Evolutionary conservation across 2,797 vertebrate species (phyloP), one percentile per base, ranked within the genome.

Genomic region (Rhabdomys pumilio): DNA sequence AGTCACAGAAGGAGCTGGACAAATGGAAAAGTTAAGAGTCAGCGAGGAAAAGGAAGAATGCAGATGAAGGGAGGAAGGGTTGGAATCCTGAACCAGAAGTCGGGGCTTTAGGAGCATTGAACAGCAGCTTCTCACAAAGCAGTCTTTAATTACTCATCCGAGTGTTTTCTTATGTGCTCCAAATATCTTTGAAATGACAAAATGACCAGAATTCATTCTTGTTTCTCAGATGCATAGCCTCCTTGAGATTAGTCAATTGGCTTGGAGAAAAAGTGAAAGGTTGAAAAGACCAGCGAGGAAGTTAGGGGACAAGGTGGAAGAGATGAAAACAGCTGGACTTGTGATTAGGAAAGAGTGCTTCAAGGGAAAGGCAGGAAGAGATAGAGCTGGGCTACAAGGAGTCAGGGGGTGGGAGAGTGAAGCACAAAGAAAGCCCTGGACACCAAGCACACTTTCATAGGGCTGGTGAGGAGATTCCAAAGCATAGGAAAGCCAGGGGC

Each of bases 181-280:
- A 31, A 96, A 76, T 63, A 77, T 38, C 84, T 93, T 61, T 73
- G 80, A 91, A 90, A 65, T 7, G 38, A 75, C 73, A 65, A 85
- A 57, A 29, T 69, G 67, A 34, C 20, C 88, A 34, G 83, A 44
- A 82, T 26, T 90, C 31, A n/a, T 84, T 91, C 76, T 87, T 44
- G 29, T 57, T 47, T 87, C n/a, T 84, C 82, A 20, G 53, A 14
- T 14, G 29, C 65, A 61, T 2, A 90, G n/a, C 31, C 59, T 79
- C 31, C 29, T 31, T 61, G 31, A 8, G n/a, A 90, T 63, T 1
- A 73, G 65, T 90, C 24, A 22, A 57, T 77, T 26, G 63, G 86
- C 8, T 34, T 47, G 41, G n/a, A 89, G 65, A 29, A 55, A 77
- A 69, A 86, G 17, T n/a, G 24, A 24, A 61, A 69, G 24, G 5